phyloP scores from a whole-genome alignment of 2,113 vertebrate species.

The Pimephales promelas region DNA sequence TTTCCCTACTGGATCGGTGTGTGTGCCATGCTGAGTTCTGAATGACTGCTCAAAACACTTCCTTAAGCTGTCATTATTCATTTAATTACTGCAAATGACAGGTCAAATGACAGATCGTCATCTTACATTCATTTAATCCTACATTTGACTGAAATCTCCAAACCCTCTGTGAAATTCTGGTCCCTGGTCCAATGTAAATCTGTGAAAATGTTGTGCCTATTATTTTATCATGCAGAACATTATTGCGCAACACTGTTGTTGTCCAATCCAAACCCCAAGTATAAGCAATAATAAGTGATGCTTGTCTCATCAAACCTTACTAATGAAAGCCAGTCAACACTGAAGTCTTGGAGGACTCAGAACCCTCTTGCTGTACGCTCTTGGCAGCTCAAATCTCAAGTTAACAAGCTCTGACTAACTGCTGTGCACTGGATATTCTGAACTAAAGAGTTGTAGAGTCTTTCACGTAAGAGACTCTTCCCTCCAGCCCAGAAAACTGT shows the following conservation, averaged over 20 bases:
- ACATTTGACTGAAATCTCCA: too few species aligned
- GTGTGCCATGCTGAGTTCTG: not conserved
- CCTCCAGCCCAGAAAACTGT: conserved; percentile 14
- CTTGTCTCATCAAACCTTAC: not conserved
- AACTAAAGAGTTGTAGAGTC: not conserved
- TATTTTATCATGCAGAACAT: not conserved
- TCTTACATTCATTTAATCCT: conserved; percentile 55
- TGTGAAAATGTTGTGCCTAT: not conserved
- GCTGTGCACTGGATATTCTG: conserved; percentile 8
- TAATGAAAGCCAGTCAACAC: not conserved
- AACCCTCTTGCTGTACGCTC: not conserved
- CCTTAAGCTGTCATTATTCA: conserved; percentile 63
- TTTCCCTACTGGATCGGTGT: conserved; percentile 29
- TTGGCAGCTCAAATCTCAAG: not conserved
- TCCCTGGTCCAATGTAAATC: not conserved
- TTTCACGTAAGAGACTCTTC: conserved; percentile 22
- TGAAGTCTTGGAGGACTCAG: conserved; percentile 25
- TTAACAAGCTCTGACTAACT: conserved; percentile 6
- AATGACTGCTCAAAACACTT: conserved; percentile 42
- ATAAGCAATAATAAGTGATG: not conserved
- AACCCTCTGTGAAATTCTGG: too few species aligned
- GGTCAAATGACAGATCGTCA: conserved; percentile 62
- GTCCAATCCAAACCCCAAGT: not conserved
- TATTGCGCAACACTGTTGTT: not conserved
- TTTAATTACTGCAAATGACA: conserved; percentile 43